Evolutionary conservation across 1,140 invertebrate species (phyloP).

Genomic region (Solenopsis fugax): DNA sequence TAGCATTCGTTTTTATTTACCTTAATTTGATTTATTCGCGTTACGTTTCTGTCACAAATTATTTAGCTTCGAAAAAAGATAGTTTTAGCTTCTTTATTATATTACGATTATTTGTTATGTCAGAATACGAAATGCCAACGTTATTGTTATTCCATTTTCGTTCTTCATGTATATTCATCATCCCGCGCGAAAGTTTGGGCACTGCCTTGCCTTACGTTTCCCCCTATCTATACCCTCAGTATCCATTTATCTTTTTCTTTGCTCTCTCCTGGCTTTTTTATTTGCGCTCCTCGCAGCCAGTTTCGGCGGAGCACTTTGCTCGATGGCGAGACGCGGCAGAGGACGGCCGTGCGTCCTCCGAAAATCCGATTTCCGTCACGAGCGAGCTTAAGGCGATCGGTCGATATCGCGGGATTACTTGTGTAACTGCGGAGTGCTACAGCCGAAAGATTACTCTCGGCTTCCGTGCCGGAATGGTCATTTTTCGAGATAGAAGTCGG

Average conservation of each 20-base stretch:
- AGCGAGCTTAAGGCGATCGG: slow-evolving; percentile 42
- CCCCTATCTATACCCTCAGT: neutral
- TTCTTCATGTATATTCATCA: slow-evolving; percentile 35
- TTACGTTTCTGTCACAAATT: neutral
- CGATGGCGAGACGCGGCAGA: slow-evolving; percentile 44
- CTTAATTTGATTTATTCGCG: neutral
- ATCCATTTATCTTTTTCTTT: slow-evolving; percentile 42
- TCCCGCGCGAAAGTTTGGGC: slow-evolving; percentile 19
- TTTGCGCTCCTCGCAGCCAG: slow-evolving; percentile 22
- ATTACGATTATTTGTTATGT: slow-evolving; percentile 14
- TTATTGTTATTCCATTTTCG: slow-evolving; percentile 19
- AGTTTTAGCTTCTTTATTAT: neutral
- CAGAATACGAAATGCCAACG: neutral
- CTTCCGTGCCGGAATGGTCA: slow-evolving; percentile 25
- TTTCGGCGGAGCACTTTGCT: slow-evolving; percentile 55
- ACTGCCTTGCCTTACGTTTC: neutral
- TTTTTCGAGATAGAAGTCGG: slow-evolving; percentile 29
- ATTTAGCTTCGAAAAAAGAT: neutral
- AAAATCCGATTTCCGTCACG: slow-evolving; percentile 61
- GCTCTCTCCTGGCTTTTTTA: slow-evolving; percentile 4
- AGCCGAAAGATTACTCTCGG: neutral
- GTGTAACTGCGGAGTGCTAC: slow-evolving; percentile 40
- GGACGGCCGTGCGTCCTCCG: slow-evolving; percentile 50
- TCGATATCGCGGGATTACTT: slow-evolving; percentile 54
- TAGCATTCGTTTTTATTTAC: too few species aligned